phyloP scores from a whole-genome alignment of 2,113 vertebrate genomes.

The Chaetops frenatus region DNA sequence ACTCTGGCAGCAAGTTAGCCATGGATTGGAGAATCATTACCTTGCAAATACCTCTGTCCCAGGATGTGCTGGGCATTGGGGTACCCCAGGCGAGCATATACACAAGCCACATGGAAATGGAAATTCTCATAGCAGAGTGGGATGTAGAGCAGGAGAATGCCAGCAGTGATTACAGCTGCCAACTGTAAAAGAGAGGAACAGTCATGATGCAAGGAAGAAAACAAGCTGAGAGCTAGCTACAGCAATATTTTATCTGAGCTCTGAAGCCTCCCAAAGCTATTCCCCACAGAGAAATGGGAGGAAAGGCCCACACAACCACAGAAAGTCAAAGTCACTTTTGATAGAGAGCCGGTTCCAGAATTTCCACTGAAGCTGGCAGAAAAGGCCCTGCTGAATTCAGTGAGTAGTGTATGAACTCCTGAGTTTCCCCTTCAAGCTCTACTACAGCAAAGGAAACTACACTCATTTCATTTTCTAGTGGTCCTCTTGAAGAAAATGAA shows the following conservation, averaged over 20 bases:
- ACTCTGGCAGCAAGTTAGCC: background rate
- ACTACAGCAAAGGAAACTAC: background rate
- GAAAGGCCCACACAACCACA: background rate
- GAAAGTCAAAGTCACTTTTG: constrained; percentile 3
- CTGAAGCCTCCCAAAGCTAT: background rate
- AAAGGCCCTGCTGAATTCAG: background rate
- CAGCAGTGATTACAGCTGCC: background rate
- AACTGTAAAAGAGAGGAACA: constrained; percentile 26
- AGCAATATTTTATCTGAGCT: background rate
- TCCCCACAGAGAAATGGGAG: background rate
- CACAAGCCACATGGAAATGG: constrained; percentile 59
- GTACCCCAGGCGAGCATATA: constrained; percentile 53
- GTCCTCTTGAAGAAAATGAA: background rate
- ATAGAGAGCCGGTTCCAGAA: background rate
- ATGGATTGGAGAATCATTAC: background rate
- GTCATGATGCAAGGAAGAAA: background rate
- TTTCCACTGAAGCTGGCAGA: background rate
- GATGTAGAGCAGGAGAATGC: constrained; percentile 57
- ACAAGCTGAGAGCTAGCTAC: background rate
- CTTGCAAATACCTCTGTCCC: constrained; percentile 71
- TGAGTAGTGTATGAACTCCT: fast-evolving
- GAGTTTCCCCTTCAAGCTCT: background rate
- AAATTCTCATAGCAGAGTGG: constrained; percentile 40
- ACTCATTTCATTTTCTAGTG: background rate
- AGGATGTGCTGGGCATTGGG: constrained; percentile 53